These are phyloP conservation scores for Alviniconcha marisindica DNA, from an alignment of 1,140 invertebrate genomes.

Conservation along the genomic window DNA sequence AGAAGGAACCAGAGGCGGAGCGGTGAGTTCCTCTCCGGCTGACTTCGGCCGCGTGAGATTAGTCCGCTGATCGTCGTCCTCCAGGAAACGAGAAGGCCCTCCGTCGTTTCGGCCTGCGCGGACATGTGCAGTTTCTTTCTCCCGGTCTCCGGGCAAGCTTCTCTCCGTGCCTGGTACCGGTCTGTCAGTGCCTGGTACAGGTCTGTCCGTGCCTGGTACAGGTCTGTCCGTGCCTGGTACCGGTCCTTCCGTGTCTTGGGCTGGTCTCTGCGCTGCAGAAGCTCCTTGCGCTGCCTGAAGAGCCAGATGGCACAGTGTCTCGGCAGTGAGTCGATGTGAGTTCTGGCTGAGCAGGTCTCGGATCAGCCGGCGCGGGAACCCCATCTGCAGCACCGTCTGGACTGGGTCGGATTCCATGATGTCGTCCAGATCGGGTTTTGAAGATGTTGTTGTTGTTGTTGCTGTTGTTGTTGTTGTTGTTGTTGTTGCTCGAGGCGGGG, in stretches of 20 bases:
- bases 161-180: background rate
- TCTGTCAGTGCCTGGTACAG: background rate
- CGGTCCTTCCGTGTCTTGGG: background rate
- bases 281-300: background rate
- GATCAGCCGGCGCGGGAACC: slow-evolving; percentile 13
- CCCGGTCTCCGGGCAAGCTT: background rate
- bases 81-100: background rate
- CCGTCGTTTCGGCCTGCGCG: too few relatives aligned
- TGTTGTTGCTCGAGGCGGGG: background rate
- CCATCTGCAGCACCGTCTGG: slow-evolving; percentile 13
- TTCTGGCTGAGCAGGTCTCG: background rate
- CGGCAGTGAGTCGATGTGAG: background rate
- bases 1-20: too few relatives aligned
- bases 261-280: background rate
- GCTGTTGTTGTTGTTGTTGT: background rate
- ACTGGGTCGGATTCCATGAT: background rate
- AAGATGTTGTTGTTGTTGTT: background rate
- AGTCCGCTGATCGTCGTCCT: background rate
- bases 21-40: background rate
- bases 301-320: background rate
- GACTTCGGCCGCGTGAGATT: background rate
- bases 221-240: background rate
- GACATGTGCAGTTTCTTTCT: background rate
- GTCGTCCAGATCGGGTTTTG: background rate
- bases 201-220: background rate